Conservation (phyloP, 2,888 invertebrate genomes). For the Pristionchus fissidentatus region DNA sequence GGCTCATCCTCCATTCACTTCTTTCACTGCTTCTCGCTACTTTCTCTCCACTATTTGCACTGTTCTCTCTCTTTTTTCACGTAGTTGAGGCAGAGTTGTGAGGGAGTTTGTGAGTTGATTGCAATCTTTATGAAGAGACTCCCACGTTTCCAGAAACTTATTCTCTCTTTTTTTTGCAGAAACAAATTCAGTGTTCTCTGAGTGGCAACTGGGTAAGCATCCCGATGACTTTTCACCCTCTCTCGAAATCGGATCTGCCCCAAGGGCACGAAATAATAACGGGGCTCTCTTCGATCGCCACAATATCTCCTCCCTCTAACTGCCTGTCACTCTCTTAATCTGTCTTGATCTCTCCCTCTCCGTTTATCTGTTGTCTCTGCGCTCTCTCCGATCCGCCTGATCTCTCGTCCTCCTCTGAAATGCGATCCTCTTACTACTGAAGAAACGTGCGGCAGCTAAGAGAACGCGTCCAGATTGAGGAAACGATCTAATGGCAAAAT, state of each 20-base stretch:
- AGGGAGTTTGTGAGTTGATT: background rate
- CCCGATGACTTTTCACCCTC: constrained; percentile 4
- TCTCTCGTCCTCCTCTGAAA: constrained; percentile 29
- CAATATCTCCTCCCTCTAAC: constrained; percentile 4
- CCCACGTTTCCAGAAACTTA: background rate
- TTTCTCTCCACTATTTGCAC: constrained; percentile 14
- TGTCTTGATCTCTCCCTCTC: constrained; percentile 1
- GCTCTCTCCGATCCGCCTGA: background rate
- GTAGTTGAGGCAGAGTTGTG: background rate
- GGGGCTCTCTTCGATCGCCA: background rate
- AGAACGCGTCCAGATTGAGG: background rate
- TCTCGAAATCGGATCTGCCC: background rate
- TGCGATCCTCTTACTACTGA: constrained; percentile 10
- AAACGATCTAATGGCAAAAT: background rate
- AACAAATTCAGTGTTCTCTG: background rate
- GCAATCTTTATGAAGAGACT: background rate
- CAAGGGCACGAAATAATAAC: background rate
- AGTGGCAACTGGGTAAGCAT: background rate
- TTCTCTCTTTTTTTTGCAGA: background rate
- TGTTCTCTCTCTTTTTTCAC: background rate
- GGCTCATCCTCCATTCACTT: background rate
- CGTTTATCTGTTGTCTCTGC: background rate
- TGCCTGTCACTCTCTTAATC: constrained; percentile 1
- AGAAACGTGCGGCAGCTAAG: constrained; percentile 6
- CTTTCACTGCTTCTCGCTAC: background rate